A percentile compares a stretch with the other conserved stretches of the same genome.
These are phyloP conservation scores for Hermodice carunculata DNA, from an alignment of 2,888 invertebrate species.

Conservation along the genomic window DNA sequence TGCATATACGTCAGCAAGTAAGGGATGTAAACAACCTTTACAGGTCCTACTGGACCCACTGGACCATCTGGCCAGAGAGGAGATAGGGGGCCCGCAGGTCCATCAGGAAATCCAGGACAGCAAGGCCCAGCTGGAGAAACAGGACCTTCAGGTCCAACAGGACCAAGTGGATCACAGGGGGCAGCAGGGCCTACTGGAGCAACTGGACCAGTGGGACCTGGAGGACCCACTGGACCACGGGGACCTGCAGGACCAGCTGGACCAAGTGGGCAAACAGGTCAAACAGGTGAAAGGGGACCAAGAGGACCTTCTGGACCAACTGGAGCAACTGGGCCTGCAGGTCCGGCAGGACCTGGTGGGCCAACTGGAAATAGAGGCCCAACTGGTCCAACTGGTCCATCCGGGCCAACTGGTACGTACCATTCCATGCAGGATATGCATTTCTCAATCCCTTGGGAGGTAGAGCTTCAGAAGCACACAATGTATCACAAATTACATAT, in stretches of 20 bases:
- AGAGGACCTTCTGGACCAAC: slow-evolving; percentile 14
- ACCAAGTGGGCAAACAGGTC: no score
- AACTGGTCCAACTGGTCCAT: slow-evolving; percentile 13
- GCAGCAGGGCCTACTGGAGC: background rate
- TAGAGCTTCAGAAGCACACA: no score
- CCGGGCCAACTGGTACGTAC: slow-evolving; percentile 1
- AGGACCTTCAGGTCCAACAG: slow-evolving; percentile 16
- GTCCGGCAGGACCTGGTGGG: slow-evolving; percentile 11
- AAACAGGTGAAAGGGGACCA: no score
- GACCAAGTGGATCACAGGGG: background rate
- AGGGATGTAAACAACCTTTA: background rate
- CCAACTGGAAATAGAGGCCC: background rate
- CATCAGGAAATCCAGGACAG: slow-evolving; percentile 7
- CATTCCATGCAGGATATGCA: no score
- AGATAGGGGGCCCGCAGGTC: slow-evolving; percentile 8
- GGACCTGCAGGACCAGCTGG: background rate
- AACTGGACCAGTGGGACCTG: slow-evolving; percentile 16
- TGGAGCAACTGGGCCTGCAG: slow-evolving; percentile 13
- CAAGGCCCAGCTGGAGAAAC: slow-evolving; percentile 15
- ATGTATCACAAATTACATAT: no score
- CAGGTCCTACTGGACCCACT: background rate
- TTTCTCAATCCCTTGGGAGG: no score
- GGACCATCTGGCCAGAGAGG: slow-evolving; percentile 12
- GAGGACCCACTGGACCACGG: slow-evolving; percentile 12
- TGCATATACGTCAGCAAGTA: no score